phyloP scores from a whole-genome alignment of 2,113 vertebrate genomes.

The Rhagologus leucostigma region DNA sequence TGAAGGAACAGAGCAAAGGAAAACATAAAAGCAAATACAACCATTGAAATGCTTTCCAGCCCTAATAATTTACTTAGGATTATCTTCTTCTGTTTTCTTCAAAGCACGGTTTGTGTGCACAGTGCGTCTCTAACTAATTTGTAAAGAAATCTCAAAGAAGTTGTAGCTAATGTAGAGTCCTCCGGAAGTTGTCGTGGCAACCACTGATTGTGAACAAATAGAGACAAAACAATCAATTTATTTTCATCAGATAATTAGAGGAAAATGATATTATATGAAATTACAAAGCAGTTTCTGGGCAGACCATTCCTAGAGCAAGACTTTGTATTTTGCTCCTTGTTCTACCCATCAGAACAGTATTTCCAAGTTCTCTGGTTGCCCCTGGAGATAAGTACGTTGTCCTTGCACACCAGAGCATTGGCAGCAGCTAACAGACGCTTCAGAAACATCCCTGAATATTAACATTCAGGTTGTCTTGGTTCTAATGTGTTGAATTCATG shows the following conservation, averaged over 20 bases:
- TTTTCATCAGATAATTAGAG: conserved; percentile 53
- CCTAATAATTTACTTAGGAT: conserved; percentile 14
- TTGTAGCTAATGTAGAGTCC: background rate
- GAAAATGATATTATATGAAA: conserved; percentile 29
- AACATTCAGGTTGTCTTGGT: conserved; percentile 48
- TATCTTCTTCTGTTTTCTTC: conserved; percentile 27
- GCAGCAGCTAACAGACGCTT: conserved; percentile 12
- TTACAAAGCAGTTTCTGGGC: background rate
- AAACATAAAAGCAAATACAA: background rate
- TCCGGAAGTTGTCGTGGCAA: conserved; percentile 36
- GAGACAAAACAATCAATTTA: conserved; percentile 54
- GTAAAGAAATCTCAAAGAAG: background rate
- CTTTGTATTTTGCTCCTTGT: background rate
- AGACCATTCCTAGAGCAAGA: background rate
- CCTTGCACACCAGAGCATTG: background rate
- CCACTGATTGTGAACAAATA: conserved; percentile 15
- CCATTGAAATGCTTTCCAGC: conserved; percentile 3
- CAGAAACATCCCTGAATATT: conserved; percentile 43
- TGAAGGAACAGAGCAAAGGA: background rate
- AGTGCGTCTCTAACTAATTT: conserved; percentile 28
- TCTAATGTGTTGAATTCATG: conserved; percentile 48
- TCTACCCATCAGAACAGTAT: background rate
- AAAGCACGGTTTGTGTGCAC: background rate
- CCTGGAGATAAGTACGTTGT: conserved; percentile 25
- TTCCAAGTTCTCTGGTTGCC: conserved; percentile 30